phyloP scores from a whole-genome alignment of 1,140 invertebrate species.

The Pogonognathellus flavescens region DNA sequence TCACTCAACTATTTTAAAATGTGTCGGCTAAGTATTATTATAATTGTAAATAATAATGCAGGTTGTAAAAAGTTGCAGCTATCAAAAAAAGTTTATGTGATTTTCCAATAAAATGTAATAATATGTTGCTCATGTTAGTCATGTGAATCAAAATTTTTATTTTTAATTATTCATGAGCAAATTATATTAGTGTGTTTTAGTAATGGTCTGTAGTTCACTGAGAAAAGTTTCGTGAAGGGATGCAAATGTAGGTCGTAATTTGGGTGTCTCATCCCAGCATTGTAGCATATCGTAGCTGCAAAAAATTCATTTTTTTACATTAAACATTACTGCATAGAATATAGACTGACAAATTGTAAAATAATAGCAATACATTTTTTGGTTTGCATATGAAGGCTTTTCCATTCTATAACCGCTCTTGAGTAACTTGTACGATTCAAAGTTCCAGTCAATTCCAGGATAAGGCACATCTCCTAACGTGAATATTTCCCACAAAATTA shows the following conservation, averaged over 20 bases:
- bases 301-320: not conserved
- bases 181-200: no score
- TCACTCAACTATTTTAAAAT: no score
- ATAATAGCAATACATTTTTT: constrained; percentile 42
- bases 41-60: no score
- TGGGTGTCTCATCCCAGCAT: constrained; percentile 16
- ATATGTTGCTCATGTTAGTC: no score
- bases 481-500: constrained; percentile 72
- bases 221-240: not conserved
- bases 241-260: not conserved
- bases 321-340: not conserved
- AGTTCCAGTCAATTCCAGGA: constrained; percentile 53
- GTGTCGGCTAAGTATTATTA: no score
- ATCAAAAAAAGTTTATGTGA: no score
- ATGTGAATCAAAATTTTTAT: no score
- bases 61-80: no score
- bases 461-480: constrained; percentile 69
- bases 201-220: not conserved
- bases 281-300: not conserved
- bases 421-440: constrained; percentile 44
- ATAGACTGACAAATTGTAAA: not conserved
- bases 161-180: no score
- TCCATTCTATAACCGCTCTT: constrained; percentile 50
- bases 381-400: constrained; percentile 37
- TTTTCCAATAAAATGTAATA: no score